phyloP scores from a whole-genome alignment of 2,888 invertebrate genomes.

The Ganaspis brasiliensis region DNA sequence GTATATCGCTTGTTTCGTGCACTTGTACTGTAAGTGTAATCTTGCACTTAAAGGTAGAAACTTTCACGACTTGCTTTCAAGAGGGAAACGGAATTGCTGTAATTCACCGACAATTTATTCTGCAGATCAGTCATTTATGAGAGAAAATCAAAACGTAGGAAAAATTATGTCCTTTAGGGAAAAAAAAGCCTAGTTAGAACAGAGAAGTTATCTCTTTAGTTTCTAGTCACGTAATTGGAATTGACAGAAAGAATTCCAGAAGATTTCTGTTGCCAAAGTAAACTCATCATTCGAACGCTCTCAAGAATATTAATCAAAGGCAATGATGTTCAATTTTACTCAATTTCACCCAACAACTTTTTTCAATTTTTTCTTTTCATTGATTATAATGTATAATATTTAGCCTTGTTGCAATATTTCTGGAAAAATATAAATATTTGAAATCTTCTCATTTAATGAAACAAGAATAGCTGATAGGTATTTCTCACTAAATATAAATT shows the following conservation, averaged over 20 bases:
- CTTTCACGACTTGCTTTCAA: slow-evolving; percentile 29
- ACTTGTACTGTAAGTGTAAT: slow-evolving; percentile 17
- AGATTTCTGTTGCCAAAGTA: neutral
- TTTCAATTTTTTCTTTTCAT: too few relatives aligned
- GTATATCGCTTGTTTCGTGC: slow-evolving; percentile 16
- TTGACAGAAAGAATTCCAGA: neutral
- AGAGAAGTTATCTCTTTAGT: neutral
- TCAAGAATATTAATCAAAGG: neutral
- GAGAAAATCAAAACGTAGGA: neutral
- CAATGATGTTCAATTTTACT: too few relatives aligned
- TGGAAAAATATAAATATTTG: too few relatives aligned
- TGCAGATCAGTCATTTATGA: slow-evolving; percentile 2
- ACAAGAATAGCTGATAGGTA: too few relatives aligned
- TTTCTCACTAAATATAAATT: too few relatives aligned
- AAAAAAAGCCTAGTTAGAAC: neutral
- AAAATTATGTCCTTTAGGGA: neutral
- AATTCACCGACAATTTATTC: slow-evolving; percentile 3
- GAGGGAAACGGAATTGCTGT: neutral
- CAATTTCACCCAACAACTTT: too few relatives aligned
- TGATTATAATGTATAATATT: too few relatives aligned
- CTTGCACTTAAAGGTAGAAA: slow-evolving; percentile 37
- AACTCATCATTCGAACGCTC: too few relatives aligned
- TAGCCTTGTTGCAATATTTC: too few relatives aligned
- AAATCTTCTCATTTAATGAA: too few relatives aligned
- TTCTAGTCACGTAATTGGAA: slow-evolving; percentile 9